Conservation (phyloP, 2,797 vertebrate genomes). For the Phoeniculus purpureus region DNA sequence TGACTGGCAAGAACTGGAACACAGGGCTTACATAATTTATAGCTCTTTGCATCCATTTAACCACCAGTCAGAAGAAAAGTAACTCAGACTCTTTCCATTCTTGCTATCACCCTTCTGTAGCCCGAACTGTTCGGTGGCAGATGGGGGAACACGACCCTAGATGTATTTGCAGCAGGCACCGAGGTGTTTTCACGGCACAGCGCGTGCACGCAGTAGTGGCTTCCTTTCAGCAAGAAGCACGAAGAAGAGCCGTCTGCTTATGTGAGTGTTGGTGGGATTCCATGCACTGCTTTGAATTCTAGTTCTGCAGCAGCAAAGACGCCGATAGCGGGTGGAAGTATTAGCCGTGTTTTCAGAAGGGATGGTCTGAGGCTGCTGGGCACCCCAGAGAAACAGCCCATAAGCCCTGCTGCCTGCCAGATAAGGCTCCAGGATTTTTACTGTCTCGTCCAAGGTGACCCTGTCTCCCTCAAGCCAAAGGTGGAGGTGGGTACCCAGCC, state of each 20-base stretch:
- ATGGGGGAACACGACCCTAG: conserved; percentile 24
- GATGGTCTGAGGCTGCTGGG: neutral
- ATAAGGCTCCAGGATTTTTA: neutral
- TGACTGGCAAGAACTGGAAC: neutral
- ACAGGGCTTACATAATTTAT: neutral
- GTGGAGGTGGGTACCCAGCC: neutral
- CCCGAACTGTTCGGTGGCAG: conserved; percentile 13
- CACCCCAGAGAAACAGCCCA: neutral
- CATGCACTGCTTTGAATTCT: neutral
- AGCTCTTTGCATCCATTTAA: neutral
- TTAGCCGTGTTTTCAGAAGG: neutral
- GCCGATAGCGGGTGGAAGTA: neutral
- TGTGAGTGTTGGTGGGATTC: neutral
- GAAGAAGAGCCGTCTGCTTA: neutral
- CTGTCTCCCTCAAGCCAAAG: neutral
- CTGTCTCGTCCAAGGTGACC: neutral
- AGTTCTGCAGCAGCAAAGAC: neutral
- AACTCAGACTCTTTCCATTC: neutral
- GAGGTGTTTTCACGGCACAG: neutral
- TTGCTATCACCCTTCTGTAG: neutral
- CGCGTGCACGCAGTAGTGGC: rapidly evolving
- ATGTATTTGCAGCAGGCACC: neutral
- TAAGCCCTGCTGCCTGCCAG: neutral
- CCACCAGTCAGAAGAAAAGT: neutral
- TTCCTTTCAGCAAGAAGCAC: neutral